Evolutionary conservation across 2,797 vertebrate species (phyloP).

Genomic region (Gymnoscopelus microlampas): DNA sequence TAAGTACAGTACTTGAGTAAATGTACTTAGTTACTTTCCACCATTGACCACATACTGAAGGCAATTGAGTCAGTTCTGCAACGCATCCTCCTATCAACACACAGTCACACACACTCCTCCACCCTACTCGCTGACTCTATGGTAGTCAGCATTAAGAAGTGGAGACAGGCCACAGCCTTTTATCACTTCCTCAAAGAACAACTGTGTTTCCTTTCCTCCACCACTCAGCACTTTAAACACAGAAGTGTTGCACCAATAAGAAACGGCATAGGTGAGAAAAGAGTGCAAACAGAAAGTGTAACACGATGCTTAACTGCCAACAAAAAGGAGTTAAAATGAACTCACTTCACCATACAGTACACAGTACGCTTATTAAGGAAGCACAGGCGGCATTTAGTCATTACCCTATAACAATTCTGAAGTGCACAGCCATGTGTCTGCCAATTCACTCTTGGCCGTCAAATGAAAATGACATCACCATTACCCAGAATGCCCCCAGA

Average conservation of each 20-base stretch:
- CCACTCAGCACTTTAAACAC: neutral
- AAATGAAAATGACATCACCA: neutral
- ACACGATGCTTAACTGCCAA: neutral
- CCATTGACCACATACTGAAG: too few relatives aligned
- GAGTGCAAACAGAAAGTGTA: neutral
- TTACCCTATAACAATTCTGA: neutral
- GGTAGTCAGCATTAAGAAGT: neutral
- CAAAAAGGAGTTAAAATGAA: too few relatives aligned
- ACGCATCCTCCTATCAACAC: too few relatives aligned
- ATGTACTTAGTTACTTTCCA: too few relatives aligned
- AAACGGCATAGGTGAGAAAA: neutral
- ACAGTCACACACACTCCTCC: neutral
- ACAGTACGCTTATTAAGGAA: too few relatives aligned
- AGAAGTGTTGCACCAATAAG: neutral
- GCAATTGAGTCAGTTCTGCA: too few relatives aligned
- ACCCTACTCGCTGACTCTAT: neutral
- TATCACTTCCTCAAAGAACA: neutral
- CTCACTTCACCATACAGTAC: too few relatives aligned
- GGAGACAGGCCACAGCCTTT: neutral
- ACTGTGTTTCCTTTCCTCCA: neutral
- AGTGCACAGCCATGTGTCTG: neutral
- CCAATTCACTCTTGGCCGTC: neutral
- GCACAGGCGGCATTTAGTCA: neutral
- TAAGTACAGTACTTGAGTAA: too few relatives aligned
- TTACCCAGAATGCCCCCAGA: neutral